Percentiles rank a stretch among this genome's conserved stretches.
phyloP scores from a whole-genome alignment of 2,888 invertebrate species.

The Xylocampa areola region DNA sequence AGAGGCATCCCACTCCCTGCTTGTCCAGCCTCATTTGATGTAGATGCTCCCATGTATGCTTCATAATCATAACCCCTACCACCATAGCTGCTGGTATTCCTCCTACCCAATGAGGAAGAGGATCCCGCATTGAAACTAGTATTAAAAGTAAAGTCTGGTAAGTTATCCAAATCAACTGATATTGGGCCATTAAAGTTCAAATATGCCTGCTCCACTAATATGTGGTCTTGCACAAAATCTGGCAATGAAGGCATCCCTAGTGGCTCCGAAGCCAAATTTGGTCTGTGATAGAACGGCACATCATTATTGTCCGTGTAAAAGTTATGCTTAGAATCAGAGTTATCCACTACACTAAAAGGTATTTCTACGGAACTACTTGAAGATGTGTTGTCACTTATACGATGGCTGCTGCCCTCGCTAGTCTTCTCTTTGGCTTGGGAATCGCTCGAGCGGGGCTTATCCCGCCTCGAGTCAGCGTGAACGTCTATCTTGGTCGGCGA shows the following conservation, averaged over 20 bases:
- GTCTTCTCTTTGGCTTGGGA: slow-evolving; percentile 80
- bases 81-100: slow-evolving; percentile 75
- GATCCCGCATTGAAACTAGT: slow-evolving; percentile 84
- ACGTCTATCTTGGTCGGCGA: slow-evolving; percentile 83
- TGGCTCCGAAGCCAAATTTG: slow-evolving; percentile 83
- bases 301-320: slow-evolving; percentile 82
- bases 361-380: slow-evolving; percentile 85
- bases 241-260: slow-evolving; percentile 92
- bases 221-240: slow-evolving; percentile 97
- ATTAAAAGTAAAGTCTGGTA: slow-evolving; percentile 92
- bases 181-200: slow-evolving; percentile 88
- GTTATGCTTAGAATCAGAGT: slow-evolving; percentile 86
- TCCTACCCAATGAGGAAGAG: slow-evolving; percentile 77
- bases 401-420: slow-evolving; percentile 72
- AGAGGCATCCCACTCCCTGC: slow-evolving; percentile 75
- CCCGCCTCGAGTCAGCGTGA: slow-evolving; percentile 76
- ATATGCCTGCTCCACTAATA: slow-evolving; percentile 94
- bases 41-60: slow-evolving; percentile 75
- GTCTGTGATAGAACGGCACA: slow-evolving; percentile 82
- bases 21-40: slow-evolving; percentile 71
- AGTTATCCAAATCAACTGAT: slow-evolving; percentile 91
- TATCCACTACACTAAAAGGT: slow-evolving; percentile 86
- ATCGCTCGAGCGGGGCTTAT: slow-evolving; percentile 75
- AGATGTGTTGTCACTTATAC: slow-evolving; percentile 80
- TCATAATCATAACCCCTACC: slow-evolving; percentile 82